phyloP scores from a whole-genome alignment of 2,113 vertebrate genomes.

The Dasyurus viverrinus region DNA sequence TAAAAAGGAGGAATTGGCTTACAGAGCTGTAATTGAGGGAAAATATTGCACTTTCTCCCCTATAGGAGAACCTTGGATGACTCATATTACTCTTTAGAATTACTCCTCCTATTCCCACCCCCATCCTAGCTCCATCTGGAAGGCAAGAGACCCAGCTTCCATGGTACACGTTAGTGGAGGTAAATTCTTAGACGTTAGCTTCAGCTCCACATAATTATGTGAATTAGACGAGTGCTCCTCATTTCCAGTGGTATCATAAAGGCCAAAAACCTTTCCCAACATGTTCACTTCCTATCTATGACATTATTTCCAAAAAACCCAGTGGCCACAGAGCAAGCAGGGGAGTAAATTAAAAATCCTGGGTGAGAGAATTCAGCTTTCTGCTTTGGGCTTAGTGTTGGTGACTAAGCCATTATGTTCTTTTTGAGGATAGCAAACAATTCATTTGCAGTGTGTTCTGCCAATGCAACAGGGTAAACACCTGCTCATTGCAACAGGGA shows the following conservation, averaged over 20 bases:
- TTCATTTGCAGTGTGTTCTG: background rate
- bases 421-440: background rate
- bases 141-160: slow-evolving; percentile 47
- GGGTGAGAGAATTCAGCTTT: slow-evolving; percentile 13
- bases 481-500: background rate
- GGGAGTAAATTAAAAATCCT: slow-evolving; percentile 11
- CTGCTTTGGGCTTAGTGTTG: background rate
- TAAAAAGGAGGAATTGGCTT: slow-evolving; percentile 56
- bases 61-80: slow-evolving; percentile 50
- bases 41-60: slow-evolving; percentile 62
- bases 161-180: slow-evolving; percentile 34
- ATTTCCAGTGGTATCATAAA: slow-evolving; percentile 4
- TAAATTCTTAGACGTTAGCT: slow-evolving; percentile 47
- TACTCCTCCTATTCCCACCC: slow-evolving; percentile 35
- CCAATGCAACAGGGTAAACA: background rate
- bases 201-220: slow-evolving; percentile 13
- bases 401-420: background rate
- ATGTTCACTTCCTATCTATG: background rate
- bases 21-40: slow-evolving; percentile 61
- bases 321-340: background rate
- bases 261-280: background rate
- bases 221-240: slow-evolving; percentile 13
- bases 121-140: slow-evolving; percentile 67
- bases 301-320: background rate
- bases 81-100: slow-evolving; percentile 62